phyloP scores from a whole-genome alignment of 2,888 invertebrate genomes.

The Sepioteuthis lessoniana region DNA sequence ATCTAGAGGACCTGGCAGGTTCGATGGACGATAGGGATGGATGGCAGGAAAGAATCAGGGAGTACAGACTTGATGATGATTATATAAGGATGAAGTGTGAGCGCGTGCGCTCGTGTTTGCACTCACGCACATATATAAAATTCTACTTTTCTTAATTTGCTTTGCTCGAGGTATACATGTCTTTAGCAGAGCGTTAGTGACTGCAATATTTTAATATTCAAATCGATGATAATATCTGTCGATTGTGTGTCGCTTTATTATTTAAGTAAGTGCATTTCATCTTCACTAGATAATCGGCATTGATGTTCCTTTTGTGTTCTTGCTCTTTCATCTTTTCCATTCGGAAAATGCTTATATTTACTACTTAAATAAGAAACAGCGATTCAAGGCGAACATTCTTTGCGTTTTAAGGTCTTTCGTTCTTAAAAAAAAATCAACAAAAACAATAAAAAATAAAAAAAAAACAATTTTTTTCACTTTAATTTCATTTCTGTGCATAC shows the following conservation, averaged over 20 bases:
- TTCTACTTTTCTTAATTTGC: background rate
- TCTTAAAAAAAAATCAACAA: background rate
- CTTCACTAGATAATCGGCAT: slow-evolving; percentile 5
- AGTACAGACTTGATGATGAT: too few relatives aligned
- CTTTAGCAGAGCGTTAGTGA: background rate
- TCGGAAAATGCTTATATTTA: background rate
- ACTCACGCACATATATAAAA: background rate
- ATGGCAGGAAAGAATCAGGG: too few relatives aligned
- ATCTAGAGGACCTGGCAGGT: too few relatives aligned
- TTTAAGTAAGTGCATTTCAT: background rate
- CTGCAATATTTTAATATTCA: background rate
- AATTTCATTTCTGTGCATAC: background rate
- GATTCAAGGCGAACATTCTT: background rate
- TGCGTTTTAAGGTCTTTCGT: background rate
- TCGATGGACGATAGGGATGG: too few relatives aligned
- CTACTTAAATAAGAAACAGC: background rate
- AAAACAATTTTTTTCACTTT: background rate
- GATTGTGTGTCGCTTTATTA: background rate
- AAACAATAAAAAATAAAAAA: too few relatives aligned
- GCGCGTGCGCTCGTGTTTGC: background rate
- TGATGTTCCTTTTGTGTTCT: background rate
- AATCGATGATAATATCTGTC: background rate
- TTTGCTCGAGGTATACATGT: background rate
- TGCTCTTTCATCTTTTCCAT: background rate
- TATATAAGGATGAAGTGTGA: background rate